Evolutionary conservation across 2,888 invertebrate genomes (phyloP).

Genomic region (Beris morrisii): DNA sequence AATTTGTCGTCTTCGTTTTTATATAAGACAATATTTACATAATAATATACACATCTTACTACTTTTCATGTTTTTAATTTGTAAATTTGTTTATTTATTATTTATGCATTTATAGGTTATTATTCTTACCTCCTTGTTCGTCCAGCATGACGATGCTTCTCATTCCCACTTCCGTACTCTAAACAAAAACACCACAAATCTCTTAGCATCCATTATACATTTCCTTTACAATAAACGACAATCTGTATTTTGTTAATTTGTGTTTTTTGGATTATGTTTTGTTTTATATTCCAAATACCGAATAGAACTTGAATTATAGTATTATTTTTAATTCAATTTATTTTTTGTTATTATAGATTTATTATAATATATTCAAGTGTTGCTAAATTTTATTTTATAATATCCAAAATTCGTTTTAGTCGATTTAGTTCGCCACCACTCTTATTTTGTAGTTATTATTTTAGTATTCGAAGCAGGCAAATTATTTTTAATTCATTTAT

Average conservation of each 20-base stretch:
- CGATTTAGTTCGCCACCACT: slow-evolving; percentile 37
- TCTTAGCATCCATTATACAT: slow-evolving; percentile 41
- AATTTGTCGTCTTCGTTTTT: background rate
- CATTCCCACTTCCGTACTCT: slow-evolving; percentile 99
- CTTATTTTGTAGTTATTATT: slow-evolving; percentile 40
- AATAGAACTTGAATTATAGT: slow-evolving; percentile 31
- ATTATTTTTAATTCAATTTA: slow-evolving; percentile 7
- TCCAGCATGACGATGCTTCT: slow-evolving; percentile 99
- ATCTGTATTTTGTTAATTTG: slow-evolving; percentile 28
- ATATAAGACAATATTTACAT: slow-evolving; percentile 15
- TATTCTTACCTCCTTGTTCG: slow-evolving; percentile 98
- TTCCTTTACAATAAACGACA: slow-evolving; percentile 21
- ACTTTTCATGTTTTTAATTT: slow-evolving; percentile 35
- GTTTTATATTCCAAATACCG: slow-evolving; percentile 35
- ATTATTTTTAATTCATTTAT: slow-evolving; percentile 59
- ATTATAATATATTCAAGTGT: too few relatives aligned
- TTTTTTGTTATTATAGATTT: background rate
- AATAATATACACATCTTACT: slow-evolving; percentile 26
- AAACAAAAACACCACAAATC: slow-evolving; percentile 64
- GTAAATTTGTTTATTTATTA: slow-evolving; percentile 4
- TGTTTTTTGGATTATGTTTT: background rate
- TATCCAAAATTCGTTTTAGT: background rate
- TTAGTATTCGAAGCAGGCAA: slow-evolving; percentile 32
- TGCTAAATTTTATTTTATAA: background rate
- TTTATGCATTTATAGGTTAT: slow-evolving; percentile 19